Conservation (phyloP, 2,113 vertebrate genomes). For the Orientallactaga bullata region DNA sequence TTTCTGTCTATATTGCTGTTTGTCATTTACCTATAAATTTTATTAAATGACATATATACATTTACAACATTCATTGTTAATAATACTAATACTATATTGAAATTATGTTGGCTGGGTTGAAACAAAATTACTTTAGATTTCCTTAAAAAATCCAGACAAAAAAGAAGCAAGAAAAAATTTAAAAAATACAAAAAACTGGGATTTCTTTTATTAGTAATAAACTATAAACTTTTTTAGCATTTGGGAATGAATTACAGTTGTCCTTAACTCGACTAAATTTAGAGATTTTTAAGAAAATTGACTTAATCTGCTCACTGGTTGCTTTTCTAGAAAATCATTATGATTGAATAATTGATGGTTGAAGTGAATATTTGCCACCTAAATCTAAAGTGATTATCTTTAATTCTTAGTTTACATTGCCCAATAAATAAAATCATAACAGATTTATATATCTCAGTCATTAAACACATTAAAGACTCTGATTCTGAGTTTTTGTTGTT, state of each 20-base stretch:
- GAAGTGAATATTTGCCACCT: constrained; percentile 23
- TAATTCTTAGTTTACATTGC: not conserved
- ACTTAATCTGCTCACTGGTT: not conserved
- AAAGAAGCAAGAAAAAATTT: no score
- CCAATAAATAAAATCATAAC: not conserved
- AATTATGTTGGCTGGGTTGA: not conserved
- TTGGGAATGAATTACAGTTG: constrained; percentile 25
- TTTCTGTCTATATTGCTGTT: not conserved
- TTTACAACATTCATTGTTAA: not conserved
- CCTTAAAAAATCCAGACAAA: no score
- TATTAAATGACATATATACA: constrained; percentile 27
- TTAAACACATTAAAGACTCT: not conserved
- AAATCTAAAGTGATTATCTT: constrained; percentile 27
- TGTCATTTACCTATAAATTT: not conserved
- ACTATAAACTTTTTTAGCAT: constrained; percentile 20
- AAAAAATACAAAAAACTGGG: not conserved
- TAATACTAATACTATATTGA: constrained; percentile 20
- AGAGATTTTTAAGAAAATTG: constrained; percentile 24
- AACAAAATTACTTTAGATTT: constrained; percentile 21
- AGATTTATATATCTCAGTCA: constrained; percentile 38
- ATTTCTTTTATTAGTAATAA: not conserved
- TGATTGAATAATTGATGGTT: constrained; percentile 35
- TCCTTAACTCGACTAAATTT: constrained; percentile 39
- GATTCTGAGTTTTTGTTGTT: not conserved
- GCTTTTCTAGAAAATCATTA: constrained; percentile 45